Evolutionary conservation across 2,888 invertebrate species (phyloP), one percentile per base, ranked within the genome.

Genomic region (Alsophila aescularia): DNA sequence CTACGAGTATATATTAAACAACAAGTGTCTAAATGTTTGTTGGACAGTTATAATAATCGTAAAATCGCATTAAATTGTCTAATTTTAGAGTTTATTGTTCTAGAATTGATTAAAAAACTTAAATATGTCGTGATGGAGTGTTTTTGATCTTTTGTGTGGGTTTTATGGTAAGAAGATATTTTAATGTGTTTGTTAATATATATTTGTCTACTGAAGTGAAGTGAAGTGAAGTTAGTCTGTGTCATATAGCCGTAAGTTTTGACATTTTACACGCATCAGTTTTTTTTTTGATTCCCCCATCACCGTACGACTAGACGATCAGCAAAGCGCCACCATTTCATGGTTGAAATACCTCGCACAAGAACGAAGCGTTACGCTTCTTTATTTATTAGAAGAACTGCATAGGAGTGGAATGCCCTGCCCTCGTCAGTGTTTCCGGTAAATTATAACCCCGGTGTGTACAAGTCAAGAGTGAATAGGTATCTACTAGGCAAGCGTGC

Each of bases 31-130:
- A 64, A 70, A 69, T 72, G 60, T 70, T 79, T 73, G 73, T 69
- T 68, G 65, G 66, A 70, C 69, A 74, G 69, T 75, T 68, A 75
- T 72, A 67, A 72, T 79, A 70, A 70, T 73, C 69, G 76, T 83
- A 75, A 82, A 83, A 73, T 65, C 59, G 66, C 73, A 67, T 77
- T 73, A 71, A 74, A 73, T 70, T 64, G 69, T 72, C 71, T 61
- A 68, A 71, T 75, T 72, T 64, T 56, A 70, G 70, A 60, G 71
- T 80, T 82, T 81, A 79, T 76, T 74, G 72, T 77, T 62, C 65
- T 61, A 56, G 67, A 65, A 66, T 64, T 55, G 59, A 60, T 64
- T 63, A 58, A 58, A 61, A 54, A 66, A 60, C 49, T 61, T 62
- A 65, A 66, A 69, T 70, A 71, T 70, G 71, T 72, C 70, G 64